Conservation (phyloP, 2,888 invertebrate genomes). For the Choreutis nemorana region DNA sequence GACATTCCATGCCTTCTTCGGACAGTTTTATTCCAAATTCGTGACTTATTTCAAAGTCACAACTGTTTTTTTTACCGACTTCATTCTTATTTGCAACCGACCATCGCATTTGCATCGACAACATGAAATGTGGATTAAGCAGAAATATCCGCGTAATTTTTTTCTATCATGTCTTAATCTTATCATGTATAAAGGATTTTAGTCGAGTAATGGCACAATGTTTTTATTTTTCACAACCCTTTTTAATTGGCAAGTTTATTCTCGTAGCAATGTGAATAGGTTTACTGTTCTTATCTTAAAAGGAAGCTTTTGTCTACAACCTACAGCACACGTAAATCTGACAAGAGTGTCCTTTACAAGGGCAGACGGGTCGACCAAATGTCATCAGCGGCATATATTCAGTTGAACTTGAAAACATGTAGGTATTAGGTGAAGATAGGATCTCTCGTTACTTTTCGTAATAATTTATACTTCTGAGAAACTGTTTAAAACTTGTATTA, state of each 20-base stretch:
- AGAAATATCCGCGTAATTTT: neutral
- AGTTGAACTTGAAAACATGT: no score
- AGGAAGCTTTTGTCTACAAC: slow-evolving; percentile 8
- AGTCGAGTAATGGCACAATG: slow-evolving; percentile 3
- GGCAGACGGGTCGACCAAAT: slow-evolving; percentile 1
- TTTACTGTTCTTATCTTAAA: slow-evolving; percentile 6
- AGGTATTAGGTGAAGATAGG: no score
- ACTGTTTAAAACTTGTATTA: neutral
- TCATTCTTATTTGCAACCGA: neutral
- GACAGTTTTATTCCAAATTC: slow-evolving; percentile 27
- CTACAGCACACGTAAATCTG: slow-evolving; percentile 1
- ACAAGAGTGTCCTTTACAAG: slow-evolving; percentile 1
- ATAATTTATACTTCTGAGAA: neutral
- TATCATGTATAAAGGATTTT: slow-evolving; percentile 3
- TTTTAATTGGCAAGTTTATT: no score
- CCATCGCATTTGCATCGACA: no score
- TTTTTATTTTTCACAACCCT: neutral
- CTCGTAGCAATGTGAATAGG: no score
- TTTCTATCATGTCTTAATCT: slow-evolving; percentile 2
- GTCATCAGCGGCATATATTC: no score
- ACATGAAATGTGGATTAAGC: no score
- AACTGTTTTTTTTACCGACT: slow-evolving; percentile 10
- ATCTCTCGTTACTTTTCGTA: no score
- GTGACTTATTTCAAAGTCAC: slow-evolving; percentile 22
- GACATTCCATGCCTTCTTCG: slow-evolving; percentile 23